Base-by-base conservation (phyloP, 1,140 invertebrate species). In the Zaprionus davidi region DNA sequence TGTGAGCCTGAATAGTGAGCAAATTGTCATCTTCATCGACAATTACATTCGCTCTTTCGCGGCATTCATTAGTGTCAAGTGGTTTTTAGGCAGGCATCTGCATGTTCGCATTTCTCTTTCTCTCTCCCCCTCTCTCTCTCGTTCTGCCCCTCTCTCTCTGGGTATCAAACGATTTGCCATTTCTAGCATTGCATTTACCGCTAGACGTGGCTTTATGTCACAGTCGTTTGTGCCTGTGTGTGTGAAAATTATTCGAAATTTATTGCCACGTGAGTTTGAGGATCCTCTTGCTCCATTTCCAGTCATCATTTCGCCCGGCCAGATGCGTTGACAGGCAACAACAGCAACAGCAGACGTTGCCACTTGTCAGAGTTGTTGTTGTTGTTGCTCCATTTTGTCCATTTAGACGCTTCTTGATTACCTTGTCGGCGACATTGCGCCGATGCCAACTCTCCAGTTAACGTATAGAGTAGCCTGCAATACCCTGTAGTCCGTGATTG, bases 401-500 rank as follows among this genome's bases (percentile, higher is more conserved):
- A 85, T 85, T 85, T 85, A 82, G 71, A 85, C 82, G 82, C 82
- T 85, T 85, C 82, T 85, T 85, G 82, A 85, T 85, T 85, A 81
- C 82, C 82, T 85, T 76, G 82, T 78, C 73, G 63, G 57, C 79
- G 56, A 71, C 82, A 79, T 70, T 56, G 69, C 73, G 36, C 44
- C 62, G 57, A 15, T 66, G 57, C 49, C 62, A 53, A 62, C 41
- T 51, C 36, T 76, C 69, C 34, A 58, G 56, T 69, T 70, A 78
- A 72, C 70, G 36, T 79, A 83, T 83, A 80, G 73, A 83, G 70
- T 79, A 71, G 82, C 75, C 55, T 62, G 28, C 17, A 34, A 57
- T 58, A 67, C 55, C 65, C 65, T 58, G 26, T 55, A 58, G 5
- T 24, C 7, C 1, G 15, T 22, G 1, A 7, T 2, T 5, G 2